These are phyloP conservation scores for Leptura quadrifasciata DNA, from an alignment of 2,888 invertebrate genomes.

Conservation along the genomic window DNA sequence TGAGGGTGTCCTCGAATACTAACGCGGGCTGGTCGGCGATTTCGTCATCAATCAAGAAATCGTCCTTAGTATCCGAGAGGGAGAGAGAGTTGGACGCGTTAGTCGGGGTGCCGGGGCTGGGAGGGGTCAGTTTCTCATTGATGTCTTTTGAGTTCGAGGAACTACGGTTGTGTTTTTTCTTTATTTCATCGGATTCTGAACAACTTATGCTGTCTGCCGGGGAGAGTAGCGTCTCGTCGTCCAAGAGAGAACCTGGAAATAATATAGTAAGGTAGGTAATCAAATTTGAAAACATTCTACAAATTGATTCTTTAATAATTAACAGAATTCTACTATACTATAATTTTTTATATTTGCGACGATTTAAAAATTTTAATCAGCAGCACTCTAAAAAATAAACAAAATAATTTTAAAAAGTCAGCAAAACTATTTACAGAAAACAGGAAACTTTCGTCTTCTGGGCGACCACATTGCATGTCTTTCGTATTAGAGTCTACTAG, in stretches of 20 bases:
- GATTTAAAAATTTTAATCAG: no score
- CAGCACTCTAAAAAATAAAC: no score
- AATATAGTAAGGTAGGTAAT: no score
- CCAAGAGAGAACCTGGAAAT: slow-evolving; percentile 78
- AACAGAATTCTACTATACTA: no score
- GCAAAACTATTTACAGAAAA: no score
- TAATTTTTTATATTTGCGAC: no score
- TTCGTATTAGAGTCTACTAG: no score
- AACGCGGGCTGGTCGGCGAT: slow-evolving; percentile 93
- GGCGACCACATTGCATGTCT: no score
- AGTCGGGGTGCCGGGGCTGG: slow-evolving; percentile 85
- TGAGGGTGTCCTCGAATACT: slow-evolving; percentile 81
- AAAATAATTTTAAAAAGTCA: no score
- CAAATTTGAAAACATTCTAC: no score
- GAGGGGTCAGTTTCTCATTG: slow-evolving; percentile 72
- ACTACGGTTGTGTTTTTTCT: slow-evolving; percentile 65
- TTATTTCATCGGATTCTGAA: slow-evolving; percentile 78
- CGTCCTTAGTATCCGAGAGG: slow-evolving; percentile 88
- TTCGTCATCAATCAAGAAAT: slow-evolving; percentile 91
- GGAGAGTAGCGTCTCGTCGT: slow-evolving; percentile 84
- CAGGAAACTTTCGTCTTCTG: no score
- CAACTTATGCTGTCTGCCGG: slow-evolving; percentile 87
- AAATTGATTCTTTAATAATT: no score
- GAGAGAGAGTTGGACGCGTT: slow-evolving; percentile 86
- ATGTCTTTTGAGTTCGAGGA: slow-evolving; percentile 76